Conservation (phyloP, 1,140 invertebrate genomes). For the Eulimnadia texana region DNA sequence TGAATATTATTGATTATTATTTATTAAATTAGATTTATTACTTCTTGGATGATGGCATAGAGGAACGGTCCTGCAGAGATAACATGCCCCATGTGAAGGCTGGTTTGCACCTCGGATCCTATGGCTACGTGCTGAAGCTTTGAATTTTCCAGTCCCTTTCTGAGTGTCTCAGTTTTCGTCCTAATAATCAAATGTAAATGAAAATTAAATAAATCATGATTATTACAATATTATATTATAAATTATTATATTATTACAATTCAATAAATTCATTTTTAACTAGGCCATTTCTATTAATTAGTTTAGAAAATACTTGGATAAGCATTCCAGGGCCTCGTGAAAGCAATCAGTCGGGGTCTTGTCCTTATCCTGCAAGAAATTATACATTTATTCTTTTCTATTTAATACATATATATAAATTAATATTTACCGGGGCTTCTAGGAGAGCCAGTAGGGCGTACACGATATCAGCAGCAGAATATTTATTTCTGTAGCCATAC, state of each 20-base stretch:
- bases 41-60: slow-evolving; percentile 67
- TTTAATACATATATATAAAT: slow-evolving; percentile 24
- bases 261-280: slow-evolving; percentile 30
- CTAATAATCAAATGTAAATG: slow-evolving; percentile 19
- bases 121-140: slow-evolving; percentile 55
- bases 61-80: slow-evolving; percentile 77
- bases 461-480: slow-evolving; percentile 68
- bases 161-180: slow-evolving; percentile 32
- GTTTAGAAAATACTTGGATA: slow-evolving; percentile 42
- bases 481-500: slow-evolving; percentile 64
- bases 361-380: slow-evolving; percentile 31
- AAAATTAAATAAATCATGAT: neutral
- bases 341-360: slow-evolving; percentile 48
- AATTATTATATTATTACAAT: slow-evolving; percentile 6
- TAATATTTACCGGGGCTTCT: slow-evolving; percentile 49
- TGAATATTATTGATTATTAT: no score
- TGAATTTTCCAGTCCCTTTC: slow-evolving; percentile 54
- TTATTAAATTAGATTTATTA: no score
- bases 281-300: neutral
- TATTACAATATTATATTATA: slow-evolving; percentile 3
- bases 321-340: slow-evolving; percentile 53
- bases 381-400: slow-evolving; percentile 21
- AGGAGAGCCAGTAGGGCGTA: slow-evolving; percentile 63
- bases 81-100: slow-evolving; percentile 64
- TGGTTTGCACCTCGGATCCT: slow-evolving; percentile 62